A percentile compares a stretch with the other conserved stretches of the same genome.
Conservation (phyloP, 2,797 vertebrate species). For the Hylomyscus alleni region DNA sequence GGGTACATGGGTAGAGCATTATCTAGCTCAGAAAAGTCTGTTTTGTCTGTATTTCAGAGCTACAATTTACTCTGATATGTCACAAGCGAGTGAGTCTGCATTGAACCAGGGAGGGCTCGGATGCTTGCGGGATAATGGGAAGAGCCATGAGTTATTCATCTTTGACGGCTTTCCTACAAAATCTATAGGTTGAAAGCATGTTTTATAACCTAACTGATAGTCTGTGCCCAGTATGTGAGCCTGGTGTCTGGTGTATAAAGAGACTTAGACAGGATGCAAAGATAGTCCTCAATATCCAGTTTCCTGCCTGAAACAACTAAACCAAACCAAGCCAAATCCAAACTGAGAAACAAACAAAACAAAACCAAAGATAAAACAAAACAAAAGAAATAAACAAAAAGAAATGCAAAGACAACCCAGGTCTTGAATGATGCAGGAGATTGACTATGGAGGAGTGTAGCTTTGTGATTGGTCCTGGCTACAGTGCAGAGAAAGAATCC, state of each 20-base stretch:
- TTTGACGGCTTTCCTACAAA: slow-evolving; percentile 58
- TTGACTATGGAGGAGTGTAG: background rate
- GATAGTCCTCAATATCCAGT: slow-evolving; percentile 49
- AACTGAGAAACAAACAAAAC: background rate
- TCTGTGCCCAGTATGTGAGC: slow-evolving; percentile 51
- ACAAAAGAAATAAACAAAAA: background rate
- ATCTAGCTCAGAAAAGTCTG: slow-evolving; percentile 38
- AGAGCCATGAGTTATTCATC: slow-evolving; percentile 39
- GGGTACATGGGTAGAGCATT: slow-evolving; percentile 22
- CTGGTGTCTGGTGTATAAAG: slow-evolving; percentile 31
- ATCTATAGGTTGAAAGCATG: slow-evolving; percentile 20
- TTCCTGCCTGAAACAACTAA: slow-evolving; percentile 18
- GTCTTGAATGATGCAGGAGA: background rate
- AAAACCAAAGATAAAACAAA: background rate
- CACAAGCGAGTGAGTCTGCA: slow-evolving; percentile 41
- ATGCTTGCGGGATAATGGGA: slow-evolving; percentile 34
- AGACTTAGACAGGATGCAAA: background rate
- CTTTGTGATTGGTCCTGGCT: background rate
- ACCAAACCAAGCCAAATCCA: background rate
- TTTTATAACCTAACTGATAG: slow-evolving; percentile 65
- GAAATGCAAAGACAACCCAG: background rate
- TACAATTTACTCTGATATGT: slow-evolving; percentile 72
- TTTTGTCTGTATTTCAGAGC: slow-evolving; percentile 32
- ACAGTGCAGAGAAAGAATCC: background rate
- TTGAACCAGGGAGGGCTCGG: slow-evolving; percentile 26